Percentiles rank a stretch among this genome's conserved stretches.
Conservation (phyloP, 1,140 invertebrate species). For the Solenopsis fugax region DNA sequence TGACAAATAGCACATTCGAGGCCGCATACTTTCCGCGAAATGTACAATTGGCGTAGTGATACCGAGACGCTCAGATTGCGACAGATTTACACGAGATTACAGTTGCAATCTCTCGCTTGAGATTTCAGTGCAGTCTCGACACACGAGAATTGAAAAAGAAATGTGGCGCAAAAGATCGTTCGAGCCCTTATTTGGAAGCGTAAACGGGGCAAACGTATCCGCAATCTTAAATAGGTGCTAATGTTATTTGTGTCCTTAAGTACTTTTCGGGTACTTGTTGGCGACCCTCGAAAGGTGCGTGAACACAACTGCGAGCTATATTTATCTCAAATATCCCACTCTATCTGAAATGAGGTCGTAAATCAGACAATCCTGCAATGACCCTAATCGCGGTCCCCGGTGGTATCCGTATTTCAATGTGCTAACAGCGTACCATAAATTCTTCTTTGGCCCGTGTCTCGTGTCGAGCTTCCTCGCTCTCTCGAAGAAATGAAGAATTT, state of each 20-base stretch:
- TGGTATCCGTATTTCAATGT: not conserved
- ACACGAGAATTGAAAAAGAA: not conserved
- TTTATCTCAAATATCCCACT: constrained; percentile 9
- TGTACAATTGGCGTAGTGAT: not conserved
- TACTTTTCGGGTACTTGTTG: not conserved
- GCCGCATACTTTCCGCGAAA: constrained; percentile 15
- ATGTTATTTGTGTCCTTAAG: not conserved
- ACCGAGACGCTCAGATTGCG: not conserved
- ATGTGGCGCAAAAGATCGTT: not conserved
- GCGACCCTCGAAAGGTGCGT: not conserved
- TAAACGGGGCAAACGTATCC: not conserved
- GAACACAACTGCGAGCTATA: not conserved
- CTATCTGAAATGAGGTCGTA: constrained; percentile 29
- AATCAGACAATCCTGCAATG: constrained; percentile 26
- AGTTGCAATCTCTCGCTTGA: not conserved
- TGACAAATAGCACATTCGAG: constrained; percentile 21
- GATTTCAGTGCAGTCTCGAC: not conserved
- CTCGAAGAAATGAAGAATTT: not conserved
- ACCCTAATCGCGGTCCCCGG: constrained; percentile 3
- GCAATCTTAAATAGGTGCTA: not conserved
- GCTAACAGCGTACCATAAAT: constrained; percentile 20
- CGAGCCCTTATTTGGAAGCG: not conserved
- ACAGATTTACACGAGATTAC: not conserved
- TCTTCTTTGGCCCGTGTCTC: not conserved
- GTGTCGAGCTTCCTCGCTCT: not conserved